phyloP scores from a whole-genome alignment of 2,888 invertebrate genomes.

The Polymixis lichenea region DNA sequence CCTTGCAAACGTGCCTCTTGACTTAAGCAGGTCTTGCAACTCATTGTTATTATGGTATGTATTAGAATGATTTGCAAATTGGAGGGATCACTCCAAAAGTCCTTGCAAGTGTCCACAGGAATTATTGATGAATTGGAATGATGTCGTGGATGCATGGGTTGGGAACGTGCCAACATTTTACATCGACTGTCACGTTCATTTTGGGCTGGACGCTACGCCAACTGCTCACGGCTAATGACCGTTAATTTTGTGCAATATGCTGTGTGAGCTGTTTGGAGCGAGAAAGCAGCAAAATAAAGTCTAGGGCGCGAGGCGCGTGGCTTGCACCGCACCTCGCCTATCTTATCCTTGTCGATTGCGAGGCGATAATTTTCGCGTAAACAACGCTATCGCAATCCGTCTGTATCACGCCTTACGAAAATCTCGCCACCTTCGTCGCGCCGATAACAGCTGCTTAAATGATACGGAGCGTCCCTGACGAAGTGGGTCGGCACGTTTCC shows the following conservation, averaged over 20 bases:
- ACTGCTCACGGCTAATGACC: too few species aligned
- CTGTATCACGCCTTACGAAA: constrained; percentile 40
- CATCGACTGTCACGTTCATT: background rate
- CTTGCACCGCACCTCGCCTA: constrained; percentile 45
- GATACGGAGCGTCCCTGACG: constrained; percentile 54
- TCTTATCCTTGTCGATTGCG: constrained; percentile 70
- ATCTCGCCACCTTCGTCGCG: constrained; percentile 42
- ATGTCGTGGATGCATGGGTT: too few species aligned
- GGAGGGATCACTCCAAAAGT: background rate
- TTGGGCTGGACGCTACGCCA: background rate
- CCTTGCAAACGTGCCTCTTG: background rate
- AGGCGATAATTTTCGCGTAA: constrained; percentile 70
- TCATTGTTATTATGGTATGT: background rate
- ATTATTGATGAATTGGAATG: background rate
- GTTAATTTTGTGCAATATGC: too few species aligned
- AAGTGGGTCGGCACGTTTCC: constrained; percentile 51
- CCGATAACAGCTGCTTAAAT: constrained; percentile 47
- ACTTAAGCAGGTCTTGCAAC: background rate
- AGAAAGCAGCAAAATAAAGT: background rate
- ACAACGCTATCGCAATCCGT: constrained; percentile 60
- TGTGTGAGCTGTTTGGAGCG: background rate
- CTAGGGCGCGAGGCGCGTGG: background rate
- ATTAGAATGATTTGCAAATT: background rate
- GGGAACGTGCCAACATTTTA: background rate
- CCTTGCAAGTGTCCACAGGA: background rate